Evolutionary conservation across 2,888 invertebrate species (phyloP), one percentile per base, ranked within the genome.

Genomic region (Lagria hirta): DNA sequence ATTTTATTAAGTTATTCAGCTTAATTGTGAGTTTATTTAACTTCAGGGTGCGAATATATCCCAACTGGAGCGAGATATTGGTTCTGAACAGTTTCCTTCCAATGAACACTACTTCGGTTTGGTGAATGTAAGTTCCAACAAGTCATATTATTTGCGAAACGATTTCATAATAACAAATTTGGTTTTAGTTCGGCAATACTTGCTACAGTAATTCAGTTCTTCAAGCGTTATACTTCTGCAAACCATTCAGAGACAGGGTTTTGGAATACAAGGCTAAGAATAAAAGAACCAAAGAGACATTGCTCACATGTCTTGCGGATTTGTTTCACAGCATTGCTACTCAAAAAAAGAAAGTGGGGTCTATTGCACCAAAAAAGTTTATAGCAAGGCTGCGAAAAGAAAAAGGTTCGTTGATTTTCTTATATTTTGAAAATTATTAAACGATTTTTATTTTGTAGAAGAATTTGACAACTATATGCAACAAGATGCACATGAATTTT

Each of bases 391-490:
- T 99, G 68, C 84, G 97, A 64, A 98, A 98, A 76, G 98, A 99
- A 77, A 99, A 99, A 80, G 94, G 93, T 90, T 62, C 43, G 43
- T 46, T 34, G 29, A 8, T 14, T 27, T 26, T 26, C 2, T 26
- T 4, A 4, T 10, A n/a, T 21, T 22, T 12, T 12, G 6, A 12
- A 23, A 17, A 6, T 21, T 8, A 17, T n/a, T n/a, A n/a, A n/a
- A n/a, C n/a, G n/a, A 16, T 7, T 37, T 51, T 43, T 62, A 21
- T 40, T 58, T 82, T 81, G 48, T 81, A 94, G 97, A 96, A 76
- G 88, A 96, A 69, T 99, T 99, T 77, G 98, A 99, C 75, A 99
- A 99, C 73, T 99, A 97, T 68, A 94, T 97, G 91, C 98, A 99
- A 73, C 99, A 99, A 75, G 99, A 99, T 84, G 99, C 99, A 30